These are phyloP conservation scores for Sinodicranocentrus sp. DNA, from an alignment of 2,888 invertebrate genomes.

Conservation along the genomic window DNA sequence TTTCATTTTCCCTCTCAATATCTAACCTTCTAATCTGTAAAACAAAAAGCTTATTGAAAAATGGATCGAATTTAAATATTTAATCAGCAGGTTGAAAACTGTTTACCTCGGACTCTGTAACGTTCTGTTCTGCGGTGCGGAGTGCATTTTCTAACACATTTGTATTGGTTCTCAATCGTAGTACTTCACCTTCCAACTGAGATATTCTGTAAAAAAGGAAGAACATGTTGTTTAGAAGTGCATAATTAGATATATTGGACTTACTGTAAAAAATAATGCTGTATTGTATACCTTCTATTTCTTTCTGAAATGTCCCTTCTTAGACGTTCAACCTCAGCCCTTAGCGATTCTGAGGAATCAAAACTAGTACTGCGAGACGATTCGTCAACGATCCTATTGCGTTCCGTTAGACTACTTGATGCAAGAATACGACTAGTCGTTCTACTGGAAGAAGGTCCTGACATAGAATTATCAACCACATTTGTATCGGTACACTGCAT, in stretches of 20 bases:
- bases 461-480: slow-evolving; percentile 45
- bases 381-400: slow-evolving; percentile 51
- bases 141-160: slow-evolving; percentile 60
- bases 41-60: slow-evolving; percentile 61
- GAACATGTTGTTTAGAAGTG: too few relatives aligned
- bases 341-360: slow-evolving; percentile 63
- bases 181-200: slow-evolving; percentile 70
- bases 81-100: slow-evolving; percentile 18
- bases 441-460: slow-evolving; percentile 48
- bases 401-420: slow-evolving; percentile 36
- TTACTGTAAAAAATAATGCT: too few relatives aligned
- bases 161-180: slow-evolving; percentile 62
- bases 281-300: slow-evolving; percentile 68
- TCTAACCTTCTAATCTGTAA: slow-evolving; percentile 83
- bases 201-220: slow-evolving; percentile 65
- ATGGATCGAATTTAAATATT: background rate
- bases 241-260: too few relatives aligned
- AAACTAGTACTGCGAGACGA: slow-evolving; percentile 62
- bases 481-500: slow-evolving; percentile 78
- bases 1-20: slow-evolving; percentile 80
- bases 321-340: slow-evolving; percentile 70
- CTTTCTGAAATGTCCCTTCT: slow-evolving; percentile 71
- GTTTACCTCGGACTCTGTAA: slow-evolving; percentile 66
- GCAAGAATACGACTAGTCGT: slow-evolving; percentile 38
- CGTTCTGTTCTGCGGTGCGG: slow-evolving; percentile 64